Evolutionary conservation across 2,888 invertebrate genomes (phyloP).

Genomic region (Drosophila phalerata): DNA sequence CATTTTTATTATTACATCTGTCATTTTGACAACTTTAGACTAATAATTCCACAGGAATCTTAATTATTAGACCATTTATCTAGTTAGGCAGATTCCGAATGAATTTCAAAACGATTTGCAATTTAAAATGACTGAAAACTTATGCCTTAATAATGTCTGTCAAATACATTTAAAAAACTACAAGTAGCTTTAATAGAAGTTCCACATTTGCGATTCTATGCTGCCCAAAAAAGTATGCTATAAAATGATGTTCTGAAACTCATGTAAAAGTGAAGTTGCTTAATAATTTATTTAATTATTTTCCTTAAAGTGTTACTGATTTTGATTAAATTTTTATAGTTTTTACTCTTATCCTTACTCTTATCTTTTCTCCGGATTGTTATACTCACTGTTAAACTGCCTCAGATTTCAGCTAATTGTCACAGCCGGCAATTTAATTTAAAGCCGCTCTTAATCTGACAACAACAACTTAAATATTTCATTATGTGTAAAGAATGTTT

Average conservation of each 20-base stretch:
- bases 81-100: too few species aligned
- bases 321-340: background rate
- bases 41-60: too few species aligned
- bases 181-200: background rate
- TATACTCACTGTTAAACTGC: slow-evolving; percentile 4
- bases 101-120: too few species aligned
- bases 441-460: slow-evolving; percentile 28
- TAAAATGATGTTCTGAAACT: background rate
- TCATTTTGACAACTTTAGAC: background rate
- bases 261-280: background rate
- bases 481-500: slow-evolving; percentile 17
- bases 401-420: slow-evolving; percentile 16
- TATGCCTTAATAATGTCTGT: background rate
- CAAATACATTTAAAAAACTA: too few species aligned
- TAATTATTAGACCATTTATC: too few species aligned
- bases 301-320: background rate
- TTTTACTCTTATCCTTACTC: too few species aligned
- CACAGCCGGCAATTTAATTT: slow-evolving; percentile 16
- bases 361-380: background rate
- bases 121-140: background rate
- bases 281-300: background rate
- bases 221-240: background rate
- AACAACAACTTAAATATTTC: slow-evolving; percentile 29
- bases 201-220: background rate
- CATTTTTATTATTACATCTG: background rate